Percentiles rank a stretch among this genome's conserved stretches.
Conservation (phyloP, 2,888 invertebrate species). For the Lochmaea capreae region DNA sequence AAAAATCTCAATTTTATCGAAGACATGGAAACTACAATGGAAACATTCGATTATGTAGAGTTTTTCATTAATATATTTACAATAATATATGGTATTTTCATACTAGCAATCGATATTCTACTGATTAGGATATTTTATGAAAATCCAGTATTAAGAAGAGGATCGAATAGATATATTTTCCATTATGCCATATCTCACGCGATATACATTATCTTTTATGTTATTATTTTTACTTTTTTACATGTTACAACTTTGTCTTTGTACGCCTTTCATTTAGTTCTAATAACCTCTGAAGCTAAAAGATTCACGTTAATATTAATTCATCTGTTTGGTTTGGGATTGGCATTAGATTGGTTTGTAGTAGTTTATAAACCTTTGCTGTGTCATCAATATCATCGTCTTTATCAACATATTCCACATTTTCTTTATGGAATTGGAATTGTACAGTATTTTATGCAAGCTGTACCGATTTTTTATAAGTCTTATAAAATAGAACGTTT, state of each 20-base stretch:
- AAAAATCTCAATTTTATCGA: constrained; percentile 20
- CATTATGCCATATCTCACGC: constrained; percentile 23
- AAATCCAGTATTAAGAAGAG: constrained; percentile 16
- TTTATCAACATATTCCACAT: neutral
- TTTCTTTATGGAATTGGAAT: constrained; percentile 5
- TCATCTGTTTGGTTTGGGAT: neutral
- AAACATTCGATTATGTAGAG: neutral
- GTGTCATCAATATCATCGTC: neutral
- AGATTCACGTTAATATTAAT: too few relatives aligned
- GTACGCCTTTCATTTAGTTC: neutral
- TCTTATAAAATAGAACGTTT: too few relatives aligned
- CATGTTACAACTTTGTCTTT: neutral
- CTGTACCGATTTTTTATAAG: neutral
- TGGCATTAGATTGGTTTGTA: constrained; percentile 15
- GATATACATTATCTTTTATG: neutral
- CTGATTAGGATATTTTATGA: neutral
- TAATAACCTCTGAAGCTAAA: too few relatives aligned
- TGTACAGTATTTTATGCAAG: neutral
- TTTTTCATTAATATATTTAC: neutral
- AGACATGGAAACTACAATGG: constrained; percentile 16
- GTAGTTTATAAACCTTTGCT: neutral
- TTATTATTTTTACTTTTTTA: neutral
- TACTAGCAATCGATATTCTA: too few relatives aligned
- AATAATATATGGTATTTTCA: too few relatives aligned
- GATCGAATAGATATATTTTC: constrained; percentile 9